Conservation (phyloP, 2,888 invertebrate species). For the Diarsia dahlii region DNA sequence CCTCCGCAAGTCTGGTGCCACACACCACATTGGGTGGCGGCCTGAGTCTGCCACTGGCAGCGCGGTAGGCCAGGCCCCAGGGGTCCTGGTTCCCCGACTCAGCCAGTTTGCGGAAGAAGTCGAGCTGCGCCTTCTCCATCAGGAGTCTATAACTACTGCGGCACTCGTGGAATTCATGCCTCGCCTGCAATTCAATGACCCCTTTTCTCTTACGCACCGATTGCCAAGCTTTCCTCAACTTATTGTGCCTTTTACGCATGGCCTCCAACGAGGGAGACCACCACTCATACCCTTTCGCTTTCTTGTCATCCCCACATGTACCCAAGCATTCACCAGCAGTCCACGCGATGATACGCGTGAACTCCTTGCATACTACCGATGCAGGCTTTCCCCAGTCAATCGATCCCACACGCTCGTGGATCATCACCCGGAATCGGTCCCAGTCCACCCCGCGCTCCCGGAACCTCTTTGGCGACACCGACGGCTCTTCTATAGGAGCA, state of each 20-base stretch:
- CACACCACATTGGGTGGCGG: background rate
- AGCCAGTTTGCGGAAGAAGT: background rate
- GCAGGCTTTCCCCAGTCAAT: background rate
- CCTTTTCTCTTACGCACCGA: background rate
- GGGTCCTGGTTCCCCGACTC: slow-evolving; percentile 33
- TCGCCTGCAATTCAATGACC: background rate
- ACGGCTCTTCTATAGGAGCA: background rate
- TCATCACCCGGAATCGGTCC: slow-evolving; percentile 15
- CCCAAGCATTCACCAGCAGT: no score
- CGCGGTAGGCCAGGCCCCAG: slow-evolving; percentile 62
- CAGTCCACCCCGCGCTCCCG: slow-evolving; percentile 40
- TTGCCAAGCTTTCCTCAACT: slow-evolving; percentile 32
- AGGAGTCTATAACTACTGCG: slow-evolving; percentile 19
- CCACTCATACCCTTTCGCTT: slow-evolving; percentile 12
- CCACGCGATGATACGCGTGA: no score
- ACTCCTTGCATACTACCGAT: no score
- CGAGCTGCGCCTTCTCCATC: slow-evolving; percentile 39
- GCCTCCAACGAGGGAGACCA: slow-evolving; percentile 28
- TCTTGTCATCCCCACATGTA: no score
- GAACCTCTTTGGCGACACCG: slow-evolving; percentile 13
- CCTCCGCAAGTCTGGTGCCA: slow-evolving; percentile 38
- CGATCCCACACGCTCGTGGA: slow-evolving; percentile 13
- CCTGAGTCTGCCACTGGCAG: slow-evolving; percentile 48
- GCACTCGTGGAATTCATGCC: background rate
- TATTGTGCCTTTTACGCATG: background rate